A percentile compares a stretch with the other conserved stretches of the same genome.
phyloP scores from a whole-genome alignment of 2,888 invertebrate genomes.

The Drosophila percnosoma region DNA sequence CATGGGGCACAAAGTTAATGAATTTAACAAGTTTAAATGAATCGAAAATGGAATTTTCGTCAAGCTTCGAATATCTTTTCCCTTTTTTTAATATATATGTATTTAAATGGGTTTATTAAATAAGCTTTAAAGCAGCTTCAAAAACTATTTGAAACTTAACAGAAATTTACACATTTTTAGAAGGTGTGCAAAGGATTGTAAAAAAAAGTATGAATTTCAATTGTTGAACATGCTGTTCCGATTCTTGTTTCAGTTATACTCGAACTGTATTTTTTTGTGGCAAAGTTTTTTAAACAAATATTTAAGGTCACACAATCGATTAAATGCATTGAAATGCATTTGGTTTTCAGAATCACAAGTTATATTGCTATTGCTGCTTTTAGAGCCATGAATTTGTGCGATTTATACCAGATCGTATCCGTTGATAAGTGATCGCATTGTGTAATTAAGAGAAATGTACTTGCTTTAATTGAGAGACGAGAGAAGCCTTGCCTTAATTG shows the following conservation, averaged over 20 bases:
- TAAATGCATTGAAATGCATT: not conserved
- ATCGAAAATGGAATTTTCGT: no score
- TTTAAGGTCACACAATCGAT: not conserved
- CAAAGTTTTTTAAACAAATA: not conserved
- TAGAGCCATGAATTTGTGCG: not conserved
- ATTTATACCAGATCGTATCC: not conserved
- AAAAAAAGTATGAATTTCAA: no score
- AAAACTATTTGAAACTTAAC: constrained; percentile 2
- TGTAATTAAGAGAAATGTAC: constrained; percentile 17
- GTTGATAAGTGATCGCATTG: not conserved
- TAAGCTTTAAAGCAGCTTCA: constrained; percentile 4
- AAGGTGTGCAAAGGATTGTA: not conserved
- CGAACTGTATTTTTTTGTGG: not conserved
- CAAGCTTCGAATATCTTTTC: no score
- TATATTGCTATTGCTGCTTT: not conserved
- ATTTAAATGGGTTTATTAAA: no score
- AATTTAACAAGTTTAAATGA: not conserved
- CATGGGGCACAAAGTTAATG: not conserved
- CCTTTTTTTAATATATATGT: no score
- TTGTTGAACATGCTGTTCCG: not conserved
- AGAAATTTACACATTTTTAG: not conserved
- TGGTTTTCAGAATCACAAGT: not conserved
- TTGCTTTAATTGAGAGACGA: constrained; percentile 36
- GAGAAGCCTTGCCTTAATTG: constrained; percentile 50
- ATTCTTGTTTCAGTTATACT: not conserved